These are phyloP conservation scores for Drosophila ironensis DNA, from an alignment of 1,140 invertebrate genomes.

Conservation along the genomic window DNA sequence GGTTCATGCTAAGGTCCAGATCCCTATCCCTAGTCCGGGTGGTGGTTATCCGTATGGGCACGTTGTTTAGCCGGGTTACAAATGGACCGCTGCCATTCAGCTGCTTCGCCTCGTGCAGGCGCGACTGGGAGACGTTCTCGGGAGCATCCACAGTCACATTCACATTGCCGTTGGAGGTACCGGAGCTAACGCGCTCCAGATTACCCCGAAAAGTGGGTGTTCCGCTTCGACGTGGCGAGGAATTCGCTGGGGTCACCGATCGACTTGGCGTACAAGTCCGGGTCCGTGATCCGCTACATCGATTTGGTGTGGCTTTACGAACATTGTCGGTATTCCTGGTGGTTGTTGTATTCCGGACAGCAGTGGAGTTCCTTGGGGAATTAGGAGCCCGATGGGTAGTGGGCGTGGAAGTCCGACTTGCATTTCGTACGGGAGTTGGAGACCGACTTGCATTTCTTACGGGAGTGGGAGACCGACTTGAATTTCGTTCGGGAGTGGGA, in stretches of 20 bases:
- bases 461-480: neutral
- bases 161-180: conserved; percentile 41
- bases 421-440: neutral
- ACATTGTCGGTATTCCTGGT: no score
- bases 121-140: neutral
- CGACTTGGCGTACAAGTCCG: no score
- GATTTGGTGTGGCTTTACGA: no score
- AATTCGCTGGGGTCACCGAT: no score
- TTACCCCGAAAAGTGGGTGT: neutral
- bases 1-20: conserved; percentile 32
- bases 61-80: conserved; percentile 48
- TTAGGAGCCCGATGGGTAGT: no score
- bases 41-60: conserved; percentile 64
- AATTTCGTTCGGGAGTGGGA: neutral
- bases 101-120: conserved; percentile 37
- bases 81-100: conserved; percentile 39
- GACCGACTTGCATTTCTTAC: neutral
- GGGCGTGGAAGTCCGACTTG: neutral
- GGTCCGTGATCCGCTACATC: no score
- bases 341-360: no score
- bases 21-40: conserved; percentile 28
- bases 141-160: conserved; percentile 4
- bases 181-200: conserved; percentile 42
- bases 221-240: neutral
- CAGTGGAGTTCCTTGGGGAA: no score